Evolutionary conservation across 2,888 invertebrate genomes (phyloP).

Genomic region (Cerastis rubricosa): DNA sequence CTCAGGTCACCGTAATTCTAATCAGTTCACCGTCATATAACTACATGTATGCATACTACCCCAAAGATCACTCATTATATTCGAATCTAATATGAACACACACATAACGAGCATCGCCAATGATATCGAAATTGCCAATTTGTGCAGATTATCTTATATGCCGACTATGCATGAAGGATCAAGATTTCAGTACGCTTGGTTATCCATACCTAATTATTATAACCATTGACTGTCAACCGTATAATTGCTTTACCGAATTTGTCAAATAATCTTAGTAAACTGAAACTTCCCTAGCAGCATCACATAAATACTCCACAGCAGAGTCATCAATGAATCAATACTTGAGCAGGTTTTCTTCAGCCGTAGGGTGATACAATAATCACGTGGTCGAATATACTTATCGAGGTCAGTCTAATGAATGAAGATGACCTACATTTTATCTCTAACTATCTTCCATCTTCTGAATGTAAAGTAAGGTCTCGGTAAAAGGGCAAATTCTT

Average conservation of each 20-base stretch:
- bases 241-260: background rate
- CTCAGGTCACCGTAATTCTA: no score
- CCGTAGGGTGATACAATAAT: background rate
- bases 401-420: constrained; percentile 4
- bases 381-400: background rate
- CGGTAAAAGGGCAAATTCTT: constrained; percentile 14
- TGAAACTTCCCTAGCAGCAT: background rate
- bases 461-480: constrained; percentile 12
- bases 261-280: background rate
- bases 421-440: constrained; percentile 17
- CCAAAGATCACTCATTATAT: constrained; percentile 24
- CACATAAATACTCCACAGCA: background rate
- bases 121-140: constrained; percentile 53
- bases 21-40: background rate
- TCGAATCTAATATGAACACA: constrained; percentile 22
- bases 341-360: background rate
- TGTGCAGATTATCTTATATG: constrained; percentile 44
- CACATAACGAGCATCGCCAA: constrained; percentile 18
- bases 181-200: constrained; percentile 28
- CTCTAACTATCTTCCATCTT: background rate
- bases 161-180: constrained; percentile 53
- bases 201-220: constrained; percentile 40
- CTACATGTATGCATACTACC: background rate
- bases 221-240: background rate
- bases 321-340: background rate